Conservation (phyloP, 2,888 invertebrate species). For the Vandiemenella viatica region DNA sequence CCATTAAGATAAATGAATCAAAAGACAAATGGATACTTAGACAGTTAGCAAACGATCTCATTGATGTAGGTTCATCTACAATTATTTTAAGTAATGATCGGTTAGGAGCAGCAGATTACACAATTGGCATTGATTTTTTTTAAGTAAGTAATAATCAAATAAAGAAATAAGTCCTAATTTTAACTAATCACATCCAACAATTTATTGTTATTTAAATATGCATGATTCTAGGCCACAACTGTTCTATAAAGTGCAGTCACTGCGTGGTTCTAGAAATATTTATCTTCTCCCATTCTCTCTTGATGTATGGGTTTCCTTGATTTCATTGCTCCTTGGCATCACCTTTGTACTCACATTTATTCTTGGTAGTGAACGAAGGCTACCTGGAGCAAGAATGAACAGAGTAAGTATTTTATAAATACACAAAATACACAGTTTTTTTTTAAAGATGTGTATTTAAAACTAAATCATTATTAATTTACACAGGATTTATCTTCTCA, state of each 20-base stretch:
- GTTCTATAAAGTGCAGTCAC: conserved; percentile 11
- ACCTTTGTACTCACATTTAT: conserved; percentile 13
- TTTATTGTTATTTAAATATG: not conserved
- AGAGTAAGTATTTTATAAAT: not conserved
- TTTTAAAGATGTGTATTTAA: not conserved
- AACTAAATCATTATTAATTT: not conserved
- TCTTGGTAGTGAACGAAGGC: conserved; percentile 8
- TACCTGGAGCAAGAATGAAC: too few relatives aligned
- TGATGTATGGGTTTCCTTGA: conserved; percentile 11
- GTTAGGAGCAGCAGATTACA: not conserved
- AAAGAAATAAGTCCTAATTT: not conserved
- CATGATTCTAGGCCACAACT: conserved; percentile 8
- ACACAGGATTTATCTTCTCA: not conserved
- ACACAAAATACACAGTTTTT: not conserved
- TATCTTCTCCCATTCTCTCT: conserved; percentile 13
- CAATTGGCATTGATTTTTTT: not conserved
- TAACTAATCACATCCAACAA: not conserved
- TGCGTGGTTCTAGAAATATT: conserved; percentile 10
- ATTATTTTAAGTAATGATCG: not conserved
- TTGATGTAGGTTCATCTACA: not conserved
- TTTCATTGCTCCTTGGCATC: conserved; percentile 9
- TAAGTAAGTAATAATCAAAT: not conserved
- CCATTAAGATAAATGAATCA: too few relatives aligned
- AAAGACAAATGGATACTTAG: not conserved
- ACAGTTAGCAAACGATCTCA: not conserved